Conservation (phyloP, 2,888 invertebrate genomes). For the Strigamia maritima region DNA sequence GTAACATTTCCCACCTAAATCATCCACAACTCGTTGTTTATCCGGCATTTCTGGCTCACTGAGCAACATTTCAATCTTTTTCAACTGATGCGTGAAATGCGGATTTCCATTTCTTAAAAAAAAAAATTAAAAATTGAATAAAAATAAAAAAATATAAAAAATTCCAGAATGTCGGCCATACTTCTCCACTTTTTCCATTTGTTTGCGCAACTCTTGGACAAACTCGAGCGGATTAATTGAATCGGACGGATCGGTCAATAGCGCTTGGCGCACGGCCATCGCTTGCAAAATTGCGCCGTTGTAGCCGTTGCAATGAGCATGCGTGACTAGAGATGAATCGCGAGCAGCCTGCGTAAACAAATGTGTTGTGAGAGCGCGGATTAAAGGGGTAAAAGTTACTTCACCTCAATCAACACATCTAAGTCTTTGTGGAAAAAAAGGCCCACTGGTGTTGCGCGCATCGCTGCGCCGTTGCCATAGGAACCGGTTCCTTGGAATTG, state of each 20-base stretch:
- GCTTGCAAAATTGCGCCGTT: conserved; percentile 53
- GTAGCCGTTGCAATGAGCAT: conserved; percentile 55
- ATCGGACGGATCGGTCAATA: conserved; percentile 49
- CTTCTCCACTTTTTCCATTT: conserved; percentile 55
- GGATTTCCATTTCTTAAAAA: not conserved
- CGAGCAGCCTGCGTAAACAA: conserved; percentile 48
- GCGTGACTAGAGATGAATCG: conserved; percentile 62
- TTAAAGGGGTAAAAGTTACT: not conserved
- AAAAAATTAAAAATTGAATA: not conserved
- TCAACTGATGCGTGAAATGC: not conserved
- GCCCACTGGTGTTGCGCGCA: conserved; percentile 67
- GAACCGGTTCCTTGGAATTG: conserved; percentile 68
- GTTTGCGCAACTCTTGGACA: conserved; percentile 56
- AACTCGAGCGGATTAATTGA: conserved; percentile 58
- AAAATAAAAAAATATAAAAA: too few relatives aligned
- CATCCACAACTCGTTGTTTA: not conserved
- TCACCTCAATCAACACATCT: conserved; percentile 56
- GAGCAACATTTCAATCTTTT: not conserved
- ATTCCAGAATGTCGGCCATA: not conserved
- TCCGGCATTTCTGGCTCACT: not conserved
- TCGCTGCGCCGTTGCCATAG: conserved; percentile 74
- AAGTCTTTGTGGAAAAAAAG: conserved; percentile 59
- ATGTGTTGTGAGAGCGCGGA: not conserved
- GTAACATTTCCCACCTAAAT: not conserved
- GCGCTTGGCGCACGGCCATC: conserved; percentile 50